phyloP scores from a whole-genome alignment of 2,888 invertebrate species.

The Taenaris catops region DNA sequence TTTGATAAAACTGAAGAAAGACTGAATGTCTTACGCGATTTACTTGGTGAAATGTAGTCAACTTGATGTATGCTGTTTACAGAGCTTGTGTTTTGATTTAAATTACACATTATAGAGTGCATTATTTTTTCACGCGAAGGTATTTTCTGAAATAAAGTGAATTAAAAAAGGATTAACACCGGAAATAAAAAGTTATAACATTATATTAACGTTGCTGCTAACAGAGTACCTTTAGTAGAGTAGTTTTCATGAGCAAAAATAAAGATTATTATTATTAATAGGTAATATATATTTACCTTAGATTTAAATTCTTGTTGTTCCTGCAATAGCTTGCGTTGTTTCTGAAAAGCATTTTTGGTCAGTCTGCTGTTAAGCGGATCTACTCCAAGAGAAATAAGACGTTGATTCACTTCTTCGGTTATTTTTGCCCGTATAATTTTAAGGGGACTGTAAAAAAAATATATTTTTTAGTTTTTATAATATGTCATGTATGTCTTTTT shows the following conservation, averaged over 20 bases:
- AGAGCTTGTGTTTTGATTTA: constrained; percentile 51
- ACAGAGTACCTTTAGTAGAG: no score
- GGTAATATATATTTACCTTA: no score
- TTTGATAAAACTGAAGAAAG: constrained; percentile 70
- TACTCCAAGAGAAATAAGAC: constrained; percentile 80
- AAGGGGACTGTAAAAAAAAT: constrained; percentile 39
- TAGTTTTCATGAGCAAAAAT: no score
- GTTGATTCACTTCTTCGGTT: constrained; percentile 72
- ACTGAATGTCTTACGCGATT: constrained; percentile 39
- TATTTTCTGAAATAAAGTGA: constrained; percentile 59
- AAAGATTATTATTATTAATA: no score
- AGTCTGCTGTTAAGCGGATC: constrained; percentile 82
- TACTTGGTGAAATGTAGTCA: constrained; percentile 49
- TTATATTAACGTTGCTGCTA: no score
- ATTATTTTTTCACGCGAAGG: constrained; percentile 64
- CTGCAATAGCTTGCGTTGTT: constrained; percentile 76
- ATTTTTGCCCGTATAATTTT: constrained; percentile 64
- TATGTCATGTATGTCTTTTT: no score
- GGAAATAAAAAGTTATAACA: no score
- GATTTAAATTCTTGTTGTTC: constrained; percentile 77
- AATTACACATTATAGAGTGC: constrained; percentile 59
- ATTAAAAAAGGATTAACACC: background rate
- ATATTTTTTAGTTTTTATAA: no score
- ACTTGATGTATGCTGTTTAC: constrained; percentile 31
- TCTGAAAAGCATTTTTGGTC: constrained; percentile 75